Percentiles rank a stretch among this genome's conserved stretches.
These are phyloP conservation scores for Staurois parvus DNA, from an alignment of 2,797 vertebrate genomes.

Conservation along the genomic window DNA sequence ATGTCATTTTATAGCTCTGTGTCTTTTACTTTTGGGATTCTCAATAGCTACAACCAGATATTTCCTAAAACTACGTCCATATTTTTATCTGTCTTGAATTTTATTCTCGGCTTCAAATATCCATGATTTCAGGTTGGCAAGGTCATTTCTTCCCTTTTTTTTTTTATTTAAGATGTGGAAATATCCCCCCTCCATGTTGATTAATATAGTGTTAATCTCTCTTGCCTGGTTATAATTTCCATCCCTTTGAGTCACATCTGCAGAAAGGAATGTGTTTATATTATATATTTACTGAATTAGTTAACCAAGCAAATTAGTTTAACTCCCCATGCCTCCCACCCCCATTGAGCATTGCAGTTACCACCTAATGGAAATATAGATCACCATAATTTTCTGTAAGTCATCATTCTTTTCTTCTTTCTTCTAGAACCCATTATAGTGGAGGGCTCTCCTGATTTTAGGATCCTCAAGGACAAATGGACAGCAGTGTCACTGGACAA, in stretches of 20 bases:
- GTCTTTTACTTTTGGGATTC: no score
- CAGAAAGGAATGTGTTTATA: constrained; percentile 30
- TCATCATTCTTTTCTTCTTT: not conserved
- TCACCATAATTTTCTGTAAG: not conserved
- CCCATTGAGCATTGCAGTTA: not conserved
- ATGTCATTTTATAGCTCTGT: no score
- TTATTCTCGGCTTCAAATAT: constrained; percentile 2
- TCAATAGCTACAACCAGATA: no score
- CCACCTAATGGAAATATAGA: not conserved
- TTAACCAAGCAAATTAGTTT: constrained; percentile 31
- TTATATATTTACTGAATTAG: constrained; percentile 28
- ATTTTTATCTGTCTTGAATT: not conserved
- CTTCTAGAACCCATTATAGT: constrained; percentile 92
- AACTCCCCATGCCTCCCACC: not conserved
- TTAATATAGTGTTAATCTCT: constrained; percentile 32
- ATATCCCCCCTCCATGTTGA: constrained; percentile 25
- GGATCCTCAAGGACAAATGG: constrained; percentile 91
- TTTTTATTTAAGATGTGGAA: constrained; percentile 3
- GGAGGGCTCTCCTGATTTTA: constrained; percentile 89
- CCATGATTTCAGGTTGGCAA: not conserved
- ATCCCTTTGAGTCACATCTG: constrained; percentile 30
- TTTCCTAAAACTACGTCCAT: no score
- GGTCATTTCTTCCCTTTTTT: constrained; percentile 3
- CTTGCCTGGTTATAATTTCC: constrained; percentile 23
- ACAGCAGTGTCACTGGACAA: constrained; percentile 90